Percentiles rank a stretch among this genome's conserved stretches.
Conservation (phyloP, 2,888 invertebrate species). For the Latrodectus hesperus region DNA sequence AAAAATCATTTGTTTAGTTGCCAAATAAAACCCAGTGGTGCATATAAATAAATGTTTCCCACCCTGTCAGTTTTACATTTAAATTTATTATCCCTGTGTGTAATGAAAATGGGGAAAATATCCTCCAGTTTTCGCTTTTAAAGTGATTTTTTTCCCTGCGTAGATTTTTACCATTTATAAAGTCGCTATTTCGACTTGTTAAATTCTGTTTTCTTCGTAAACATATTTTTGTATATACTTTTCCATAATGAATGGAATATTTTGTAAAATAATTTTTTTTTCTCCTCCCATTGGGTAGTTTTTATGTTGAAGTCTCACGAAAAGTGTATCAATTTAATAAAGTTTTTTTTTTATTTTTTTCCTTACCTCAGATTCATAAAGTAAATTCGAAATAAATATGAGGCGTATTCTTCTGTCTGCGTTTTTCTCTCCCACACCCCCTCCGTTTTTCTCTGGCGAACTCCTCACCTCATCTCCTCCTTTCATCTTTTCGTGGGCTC, state of each 20-base stretch:
- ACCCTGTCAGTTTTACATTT: no score
- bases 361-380: background rate
- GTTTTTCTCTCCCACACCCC: background rate
- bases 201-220: background rate
- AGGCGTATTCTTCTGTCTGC: background rate
- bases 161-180: no score
- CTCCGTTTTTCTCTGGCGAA: background rate
- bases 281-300: background rate
- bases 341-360: background rate
- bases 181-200: no score
- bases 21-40: no score
- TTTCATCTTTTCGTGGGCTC: background rate
- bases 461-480: background rate
- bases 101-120: no score
- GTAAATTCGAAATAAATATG: conserved; percentile 20
- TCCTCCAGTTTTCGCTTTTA: no score
- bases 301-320: background rate
- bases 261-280: background rate
- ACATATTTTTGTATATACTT: background rate
- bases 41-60: no score
- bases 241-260: background rate
- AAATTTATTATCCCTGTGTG: no score
- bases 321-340: conserved; percentile 10
- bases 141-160: no score
- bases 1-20: no score